A percentile compares a stretch with the other conserved stretches of the same genome.
phyloP scores from a whole-genome alignment of 2,797 vertebrate genomes.

The Hemibagrus guttatus region DNA sequence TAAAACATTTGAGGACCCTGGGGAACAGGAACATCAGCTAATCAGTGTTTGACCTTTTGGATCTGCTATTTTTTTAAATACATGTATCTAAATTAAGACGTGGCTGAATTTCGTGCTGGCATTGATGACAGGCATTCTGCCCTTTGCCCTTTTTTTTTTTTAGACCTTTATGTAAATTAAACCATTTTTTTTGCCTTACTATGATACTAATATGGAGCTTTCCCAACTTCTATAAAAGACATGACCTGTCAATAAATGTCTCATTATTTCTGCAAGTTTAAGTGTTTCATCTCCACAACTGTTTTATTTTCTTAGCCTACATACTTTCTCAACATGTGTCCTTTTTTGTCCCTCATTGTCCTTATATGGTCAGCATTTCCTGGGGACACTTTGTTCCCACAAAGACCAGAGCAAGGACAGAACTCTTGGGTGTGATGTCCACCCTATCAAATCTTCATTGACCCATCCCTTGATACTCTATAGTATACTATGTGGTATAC shows the following conservation, averaged over 20 bases:
- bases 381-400: neutral
- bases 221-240: neutral
- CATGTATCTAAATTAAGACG: neutral
- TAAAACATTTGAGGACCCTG: neutral
- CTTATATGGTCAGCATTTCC: neutral
- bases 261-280: neutral
- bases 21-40: slow-evolving; percentile 2
- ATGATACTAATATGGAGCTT: neutral
- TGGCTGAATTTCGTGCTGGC: neutral
- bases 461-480: neutral
- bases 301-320: neutral
- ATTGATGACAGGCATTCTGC: neutral
- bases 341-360: neutral
- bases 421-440: neutral
- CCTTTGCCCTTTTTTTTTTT: neutral
- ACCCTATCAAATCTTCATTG: neutral
- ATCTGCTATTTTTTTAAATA: slow-evolving; percentile 22
- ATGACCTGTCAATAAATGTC: neutral
- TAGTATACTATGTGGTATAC: no score
- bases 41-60: slow-evolving; percentile 23
- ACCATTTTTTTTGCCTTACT: neutral
- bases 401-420: neutral
- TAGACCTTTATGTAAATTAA: neutral
- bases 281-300: neutral
- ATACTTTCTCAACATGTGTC: no score